phyloP scores from a whole-genome alignment of 1,140 invertebrate species.

The Planococcus citri region DNA sequence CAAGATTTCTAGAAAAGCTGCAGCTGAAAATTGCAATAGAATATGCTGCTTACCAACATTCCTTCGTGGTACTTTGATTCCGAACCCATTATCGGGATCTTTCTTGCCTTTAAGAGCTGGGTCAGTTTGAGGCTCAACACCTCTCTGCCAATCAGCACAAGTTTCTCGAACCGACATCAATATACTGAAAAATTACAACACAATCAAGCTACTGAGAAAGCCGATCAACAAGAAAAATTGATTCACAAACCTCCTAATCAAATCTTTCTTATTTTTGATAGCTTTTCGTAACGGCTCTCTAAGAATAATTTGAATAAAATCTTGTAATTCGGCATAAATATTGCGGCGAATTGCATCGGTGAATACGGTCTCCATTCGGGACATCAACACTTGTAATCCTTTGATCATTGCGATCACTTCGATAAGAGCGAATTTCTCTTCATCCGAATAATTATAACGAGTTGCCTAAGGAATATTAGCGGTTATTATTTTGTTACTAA shows the following conservation, averaged over 20 bases:
- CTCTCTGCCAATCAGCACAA: slow-evolving; percentile 89
- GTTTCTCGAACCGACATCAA: slow-evolving; percentile 91
- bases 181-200: slow-evolving; percentile 43
- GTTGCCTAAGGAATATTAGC: slow-evolving; percentile 48
- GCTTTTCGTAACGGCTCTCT: slow-evolving; percentile 90
- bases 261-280: slow-evolving; percentile 95
- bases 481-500: too few species aligned
- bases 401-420: slow-evolving; percentile 99
- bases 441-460: slow-evolving; percentile 92
- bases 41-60: slow-evolving; percentile 65
- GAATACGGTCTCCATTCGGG: slow-evolving; percentile 94
- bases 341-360: slow-evolving; percentile 87
- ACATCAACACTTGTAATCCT: slow-evolving; percentile 93
- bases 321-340: slow-evolving; percentile 94
- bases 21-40: slow-evolving; percentile 16
- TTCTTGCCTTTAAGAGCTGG: slow-evolving; percentile 92
- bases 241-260: slow-evolving; percentile 62
- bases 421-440: slow-evolving; percentile 96
- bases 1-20: too few species aligned
- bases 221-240: neutral
- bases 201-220: neutral
- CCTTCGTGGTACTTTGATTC: slow-evolving; percentile 80
- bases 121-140: slow-evolving; percentile 81
- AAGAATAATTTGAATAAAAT: slow-evolving; percentile 85
- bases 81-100: slow-evolving; percentile 80